A percentile compares a stretch with the other conserved stretches of the same genome.
phyloP scores from a whole-genome alignment of 2,888 invertebrate species.

The Esperia sulphurella region DNA sequence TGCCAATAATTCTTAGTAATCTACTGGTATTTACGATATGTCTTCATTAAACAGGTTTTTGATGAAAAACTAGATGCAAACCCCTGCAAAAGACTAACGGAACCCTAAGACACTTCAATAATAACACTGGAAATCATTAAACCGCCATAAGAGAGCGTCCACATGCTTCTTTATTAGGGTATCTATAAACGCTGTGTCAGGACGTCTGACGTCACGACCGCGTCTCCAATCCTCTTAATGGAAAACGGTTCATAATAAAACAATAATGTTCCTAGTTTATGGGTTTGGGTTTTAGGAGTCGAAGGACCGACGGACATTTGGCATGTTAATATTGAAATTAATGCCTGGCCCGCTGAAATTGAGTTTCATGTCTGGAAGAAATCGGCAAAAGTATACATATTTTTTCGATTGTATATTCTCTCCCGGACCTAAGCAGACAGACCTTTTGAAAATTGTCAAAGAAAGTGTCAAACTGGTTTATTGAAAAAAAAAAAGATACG shows the following conservation, averaged over 20 bases:
- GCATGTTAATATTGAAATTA: neutral
- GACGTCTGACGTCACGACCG: neutral
- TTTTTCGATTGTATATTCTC: too few species aligned
- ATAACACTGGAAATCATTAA: neutral
- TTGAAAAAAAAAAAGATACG: too few species aligned
- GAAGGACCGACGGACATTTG: neutral
- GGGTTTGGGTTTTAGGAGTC: neutral
- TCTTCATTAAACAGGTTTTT: too few species aligned
- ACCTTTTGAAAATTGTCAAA: too few species aligned
- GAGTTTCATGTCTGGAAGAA: neutral
- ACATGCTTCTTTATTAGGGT: constrained; percentile 6
- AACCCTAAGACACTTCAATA: neutral
- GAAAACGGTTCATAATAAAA: constrained; percentile 25
- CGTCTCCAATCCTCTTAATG: constrained; percentile 20
- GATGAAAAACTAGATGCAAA: too few species aligned
- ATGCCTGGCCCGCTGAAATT: neutral
- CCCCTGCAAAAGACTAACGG: too few species aligned
- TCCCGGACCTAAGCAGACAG: too few species aligned
- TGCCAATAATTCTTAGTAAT: too few species aligned
- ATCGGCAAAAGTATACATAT: too few species aligned
- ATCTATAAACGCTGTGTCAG: constrained; percentile 11
- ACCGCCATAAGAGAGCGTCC: neutral
- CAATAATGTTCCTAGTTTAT: constrained; percentile 18
- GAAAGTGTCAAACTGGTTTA: too few species aligned
- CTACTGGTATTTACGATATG: too few species aligned